These are phyloP conservation scores for Phrynocephalus versicolor DNA, from an alignment of 2,113 vertebrate genomes.

Conservation along the genomic window DNA sequence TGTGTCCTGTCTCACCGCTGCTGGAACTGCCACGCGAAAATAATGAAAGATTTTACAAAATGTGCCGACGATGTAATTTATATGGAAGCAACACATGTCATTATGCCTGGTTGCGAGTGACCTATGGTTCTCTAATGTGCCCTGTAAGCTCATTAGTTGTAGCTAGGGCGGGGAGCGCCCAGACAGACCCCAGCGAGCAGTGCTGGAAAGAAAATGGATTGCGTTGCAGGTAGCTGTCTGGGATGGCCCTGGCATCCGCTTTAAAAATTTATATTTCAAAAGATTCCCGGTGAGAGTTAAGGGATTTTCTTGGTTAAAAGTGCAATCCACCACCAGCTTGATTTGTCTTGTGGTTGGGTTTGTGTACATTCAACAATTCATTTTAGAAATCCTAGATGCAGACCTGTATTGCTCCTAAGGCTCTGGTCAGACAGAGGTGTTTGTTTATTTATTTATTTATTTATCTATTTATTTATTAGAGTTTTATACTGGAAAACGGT, in stretches of 20 bases:
- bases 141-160: slow-evolving; percentile 67
- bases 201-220: slow-evolving; percentile 61
- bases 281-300: slow-evolving; percentile 42
- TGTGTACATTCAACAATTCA: not conserved
- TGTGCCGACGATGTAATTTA: slow-evolving; percentile 59
- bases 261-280: slow-evolving; percentile 45
- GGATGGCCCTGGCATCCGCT: slow-evolving; percentile 57
- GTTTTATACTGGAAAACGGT: no score
- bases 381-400: not conserved
- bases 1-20: slow-evolving; percentile 41
- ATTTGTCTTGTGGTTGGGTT: not conserved
- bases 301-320: slow-evolving; percentile 41
- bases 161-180: slow-evolving; percentile 33
- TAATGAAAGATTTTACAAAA: slow-evolving; percentile 70
- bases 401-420: not conserved
- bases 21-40: slow-evolving; percentile 60
- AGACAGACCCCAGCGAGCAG: slow-evolving; percentile 62
- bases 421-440: not conserved
- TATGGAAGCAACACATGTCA: slow-evolving; percentile 49
- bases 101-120: slow-evolving; percentile 56
- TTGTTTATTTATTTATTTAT: no score
- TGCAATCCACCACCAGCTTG: not conserved
- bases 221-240: slow-evolving; percentile 60
- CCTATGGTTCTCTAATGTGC: slow-evolving; percentile 47
- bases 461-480: no score